Percentiles rank a stretch among this genome's conserved stretches.
These are phyloP conservation scores for Platycercus adscitus DNA, from an alignment of 2,113 vertebrate species.

Conservation along the genomic window DNA sequence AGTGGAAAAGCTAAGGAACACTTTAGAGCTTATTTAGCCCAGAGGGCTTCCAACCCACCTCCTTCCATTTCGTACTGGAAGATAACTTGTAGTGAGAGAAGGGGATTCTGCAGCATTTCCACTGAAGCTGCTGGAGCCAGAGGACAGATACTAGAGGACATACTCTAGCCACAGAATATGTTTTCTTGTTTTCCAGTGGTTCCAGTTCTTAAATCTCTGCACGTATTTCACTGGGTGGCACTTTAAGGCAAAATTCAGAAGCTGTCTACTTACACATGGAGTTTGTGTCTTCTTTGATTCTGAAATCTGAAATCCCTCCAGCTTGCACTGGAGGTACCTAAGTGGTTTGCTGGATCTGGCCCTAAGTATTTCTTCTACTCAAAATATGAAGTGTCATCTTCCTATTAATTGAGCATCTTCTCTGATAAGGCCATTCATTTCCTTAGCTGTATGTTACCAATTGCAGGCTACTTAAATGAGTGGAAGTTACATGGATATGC, in stretches of 20 bases:
- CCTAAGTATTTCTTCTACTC: background rate
- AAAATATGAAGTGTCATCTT: background rate
- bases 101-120: background rate
- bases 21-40: background rate
- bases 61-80: background rate
- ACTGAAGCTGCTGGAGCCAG: background rate
- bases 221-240: background rate
- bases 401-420: background rate
- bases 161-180: background rate
- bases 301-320: background rate
- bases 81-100: background rate
- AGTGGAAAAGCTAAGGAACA: background rate
- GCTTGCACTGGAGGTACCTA: background rate
- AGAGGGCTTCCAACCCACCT: background rate
- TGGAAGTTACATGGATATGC: background rate
- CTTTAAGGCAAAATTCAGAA: background rate
- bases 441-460: background rate
- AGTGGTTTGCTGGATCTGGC: background rate
- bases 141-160: background rate
- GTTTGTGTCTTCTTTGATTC: background rate
- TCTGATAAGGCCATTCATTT: background rate
- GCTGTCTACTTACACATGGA: accelerated
- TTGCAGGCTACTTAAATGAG: background rate
- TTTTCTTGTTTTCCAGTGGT: background rate
- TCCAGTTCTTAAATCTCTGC: background rate